Evolutionary conservation across 2,797 vertebrate species (phyloP), one percentile per base, ranked within the genome.

Genomic region (Eidolon dupreanum): DNA sequence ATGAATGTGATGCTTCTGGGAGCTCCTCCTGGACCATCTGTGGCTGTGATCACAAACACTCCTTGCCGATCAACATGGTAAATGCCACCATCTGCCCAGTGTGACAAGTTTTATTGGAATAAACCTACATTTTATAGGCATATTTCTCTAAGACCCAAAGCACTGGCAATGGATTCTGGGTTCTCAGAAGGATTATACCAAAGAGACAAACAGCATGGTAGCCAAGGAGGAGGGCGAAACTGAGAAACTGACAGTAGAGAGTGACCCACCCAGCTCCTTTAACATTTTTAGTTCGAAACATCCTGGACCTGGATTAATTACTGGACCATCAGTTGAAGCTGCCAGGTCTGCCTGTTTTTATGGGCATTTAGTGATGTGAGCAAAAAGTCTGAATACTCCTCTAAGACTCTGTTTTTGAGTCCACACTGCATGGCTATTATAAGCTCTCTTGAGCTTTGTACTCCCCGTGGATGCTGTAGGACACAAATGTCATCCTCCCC

Each of bases 71-170:
- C 51, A 55, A 63, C 73, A 63, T n/a, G 51, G 83, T 38, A 96
- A 97, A 97, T 94, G 85, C 82, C 82, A 90, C 96, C 94, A 95
- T 94, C 94, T 98, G 95, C 85, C 53, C 43, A 53, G 9, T 1
- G 28, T 88, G 87, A 93, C 93, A 73, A 92, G 84, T 38, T 59
- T 53, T 73, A 90, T 93, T 31, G 33, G 81, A 79, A 94, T 43
- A 97, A 96, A 53, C 68, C 7, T 53, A 31, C 16, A 43, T 49
- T 59, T 95, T 57, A 95, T 20, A 95, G 93, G 8, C 85, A 31
- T 46, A 81, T 90, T 84, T 88, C 92, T 92, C 93, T 85, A 93
- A 93, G 88, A 92, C 59, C 43, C 84, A 66, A 65, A 83, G 71
- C 20, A n/a, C 51, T 75, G 20, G 63, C 41, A 13, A 41, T 28